Evolutionary conservation across 2,888 invertebrate species (phyloP).

Genomic region (Liposcelis brunnea): DNA sequence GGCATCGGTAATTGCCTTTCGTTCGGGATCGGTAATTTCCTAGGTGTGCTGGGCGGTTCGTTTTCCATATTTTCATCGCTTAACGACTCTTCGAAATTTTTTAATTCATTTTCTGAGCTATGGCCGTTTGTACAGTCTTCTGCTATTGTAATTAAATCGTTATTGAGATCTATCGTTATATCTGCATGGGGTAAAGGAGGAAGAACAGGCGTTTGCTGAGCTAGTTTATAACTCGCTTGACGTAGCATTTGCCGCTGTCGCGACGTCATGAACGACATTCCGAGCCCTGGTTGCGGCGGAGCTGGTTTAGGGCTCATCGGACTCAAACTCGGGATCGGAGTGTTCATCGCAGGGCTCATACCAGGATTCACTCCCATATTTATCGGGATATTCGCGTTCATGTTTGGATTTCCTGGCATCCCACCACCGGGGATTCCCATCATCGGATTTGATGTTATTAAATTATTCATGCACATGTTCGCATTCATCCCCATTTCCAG

Average conservation of each 20-base stretch:
- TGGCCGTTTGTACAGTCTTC: constrained; percentile 20
- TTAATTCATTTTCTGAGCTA: neutral
- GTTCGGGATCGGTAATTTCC: constrained; percentile 4
- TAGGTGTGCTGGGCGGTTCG: constrained; percentile 3
- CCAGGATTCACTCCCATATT: constrained; percentile 14
- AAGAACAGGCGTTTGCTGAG: constrained; percentile 66
- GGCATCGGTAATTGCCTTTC: neutral
- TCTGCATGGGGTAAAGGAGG: constrained; percentile 52
- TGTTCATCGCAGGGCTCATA: constrained; percentile 25
- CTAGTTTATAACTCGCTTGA: constrained; percentile 76
- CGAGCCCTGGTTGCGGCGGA: neutral
- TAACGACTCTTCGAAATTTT: neutral
- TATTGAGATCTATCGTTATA: constrained; percentile 11
- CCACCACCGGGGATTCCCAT: constrained; percentile 14
- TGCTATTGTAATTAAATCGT: constrained; percentile 18
- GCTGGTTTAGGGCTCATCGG: too few relatives aligned
- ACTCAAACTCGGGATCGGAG: constrained; percentile 36
- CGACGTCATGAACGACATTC: neutral
- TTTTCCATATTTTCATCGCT: neutral
- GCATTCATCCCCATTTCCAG: constrained; percentile 12
- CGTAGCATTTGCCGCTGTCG: constrained; percentile 54
- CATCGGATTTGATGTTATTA: too few relatives aligned
- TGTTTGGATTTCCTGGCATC: too few relatives aligned
- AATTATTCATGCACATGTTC: constrained; percentile 6
- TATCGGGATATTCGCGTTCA: too few relatives aligned